A percentile compares a stretch with the other conserved stretches of the same genome.
These are phyloP conservation scores for Cuniculus paca DNA, from an alignment of 2,797 vertebrate genomes.

Conservation along the genomic window DNA sequence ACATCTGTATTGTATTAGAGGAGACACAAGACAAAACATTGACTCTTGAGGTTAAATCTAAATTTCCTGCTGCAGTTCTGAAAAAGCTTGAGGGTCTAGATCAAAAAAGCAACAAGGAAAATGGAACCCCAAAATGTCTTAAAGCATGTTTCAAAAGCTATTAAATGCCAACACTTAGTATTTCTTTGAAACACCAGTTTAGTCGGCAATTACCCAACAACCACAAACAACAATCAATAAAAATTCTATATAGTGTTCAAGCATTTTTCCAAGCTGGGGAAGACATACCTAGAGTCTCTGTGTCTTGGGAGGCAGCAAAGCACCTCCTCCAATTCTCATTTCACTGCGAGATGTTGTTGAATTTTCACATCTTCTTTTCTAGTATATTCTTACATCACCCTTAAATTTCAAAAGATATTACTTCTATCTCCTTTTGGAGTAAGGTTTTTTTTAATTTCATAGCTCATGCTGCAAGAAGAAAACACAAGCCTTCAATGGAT, in stretches of 20 bases:
- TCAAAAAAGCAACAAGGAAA: slow-evolving; percentile 85
- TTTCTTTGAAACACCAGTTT: slow-evolving; percentile 85
- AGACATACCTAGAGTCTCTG: slow-evolving; percentile 20
- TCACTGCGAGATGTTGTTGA: neutral
- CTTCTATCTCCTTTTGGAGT: slow-evolving; percentile 38
- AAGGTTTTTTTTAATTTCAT: slow-evolving; percentile 39
- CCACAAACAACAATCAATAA: slow-evolving; percentile 80
- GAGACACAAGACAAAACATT: slow-evolving; percentile 90
- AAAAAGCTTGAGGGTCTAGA: slow-evolving; percentile 87
- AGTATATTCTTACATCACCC: slow-evolving; percentile 7
- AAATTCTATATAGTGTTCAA: slow-evolving; percentile 62
- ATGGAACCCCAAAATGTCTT: slow-evolving; percentile 83
- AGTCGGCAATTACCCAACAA: slow-evolving; percentile 80
- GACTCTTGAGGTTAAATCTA: slow-evolving; percentile 90
- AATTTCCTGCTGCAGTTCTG: slow-evolving; percentile 90
- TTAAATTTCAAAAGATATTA: slow-evolving; percentile 11
- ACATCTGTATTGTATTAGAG: slow-evolving; percentile 90
- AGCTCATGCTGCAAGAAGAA: neutral
- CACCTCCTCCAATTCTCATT: neutral
- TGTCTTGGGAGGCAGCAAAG: neutral
- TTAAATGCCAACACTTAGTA: slow-evolving; percentile 84
- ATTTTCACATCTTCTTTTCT: slow-evolving; percentile 22
- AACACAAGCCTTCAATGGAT: neutral
- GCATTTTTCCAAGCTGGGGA: slow-evolving; percentile 27
- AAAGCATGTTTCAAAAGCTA: slow-evolving; percentile 85